phyloP scores from a whole-genome alignment of 2,113 vertebrate species.

The Alexandromys fortis region DNA sequence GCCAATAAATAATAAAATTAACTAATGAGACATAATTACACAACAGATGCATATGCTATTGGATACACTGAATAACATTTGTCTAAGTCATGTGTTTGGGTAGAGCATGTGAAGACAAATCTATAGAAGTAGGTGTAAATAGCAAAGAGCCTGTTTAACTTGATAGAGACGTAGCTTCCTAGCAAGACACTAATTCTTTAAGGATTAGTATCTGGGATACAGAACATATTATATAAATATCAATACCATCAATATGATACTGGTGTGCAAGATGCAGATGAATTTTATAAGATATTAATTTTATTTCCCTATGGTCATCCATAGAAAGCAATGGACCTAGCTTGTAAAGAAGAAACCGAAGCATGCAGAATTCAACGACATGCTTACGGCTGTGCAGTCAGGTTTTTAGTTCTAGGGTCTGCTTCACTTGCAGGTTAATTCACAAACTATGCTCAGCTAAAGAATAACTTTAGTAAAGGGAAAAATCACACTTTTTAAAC shows the following conservation, averaged over 20 bases:
- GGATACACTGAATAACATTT: background rate
- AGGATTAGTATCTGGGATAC: background rate
- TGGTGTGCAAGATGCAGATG: background rate
- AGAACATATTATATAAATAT: background rate
- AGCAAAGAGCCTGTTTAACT: background rate
- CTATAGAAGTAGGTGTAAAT: background rate
- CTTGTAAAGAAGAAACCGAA: background rate
- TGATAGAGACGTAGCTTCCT: background rate
- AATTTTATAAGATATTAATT: background rate
- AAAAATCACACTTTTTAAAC: background rate
- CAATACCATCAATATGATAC: background rate
- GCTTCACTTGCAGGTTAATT: background rate
- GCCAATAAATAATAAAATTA: background rate
- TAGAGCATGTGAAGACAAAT: background rate
- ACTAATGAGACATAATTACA: background rate
- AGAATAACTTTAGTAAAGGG: background rate
- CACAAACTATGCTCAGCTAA: background rate
- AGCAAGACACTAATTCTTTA: background rate
- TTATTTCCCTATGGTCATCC: background rate
- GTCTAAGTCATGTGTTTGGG: background rate
- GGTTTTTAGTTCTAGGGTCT: background rate
- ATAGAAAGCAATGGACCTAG: background rate
- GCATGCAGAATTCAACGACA: background rate
- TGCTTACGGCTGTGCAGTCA: background rate
- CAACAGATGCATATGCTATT: background rate